These are phyloP conservation scores for Bos taurus DNA, from an alignment of 2,113 vertebrate species.

Conservation along the genomic window DNA sequence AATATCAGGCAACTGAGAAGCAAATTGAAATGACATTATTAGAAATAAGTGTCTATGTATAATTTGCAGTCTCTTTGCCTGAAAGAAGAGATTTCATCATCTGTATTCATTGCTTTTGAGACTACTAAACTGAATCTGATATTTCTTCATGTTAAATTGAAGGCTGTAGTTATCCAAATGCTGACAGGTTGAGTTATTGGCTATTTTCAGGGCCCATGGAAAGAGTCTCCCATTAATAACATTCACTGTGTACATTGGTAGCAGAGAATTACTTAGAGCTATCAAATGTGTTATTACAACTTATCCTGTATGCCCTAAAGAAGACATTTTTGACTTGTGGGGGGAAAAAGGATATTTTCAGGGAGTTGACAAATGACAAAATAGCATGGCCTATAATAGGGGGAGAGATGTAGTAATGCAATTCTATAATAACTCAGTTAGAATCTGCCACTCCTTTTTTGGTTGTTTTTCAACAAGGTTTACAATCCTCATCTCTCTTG, in stretches of 20 bases:
- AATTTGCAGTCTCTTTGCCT: not conserved
- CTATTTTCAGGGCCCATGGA: constrained; percentile 27
- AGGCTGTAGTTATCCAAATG: constrained; percentile 48
- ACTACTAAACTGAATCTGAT: constrained; percentile 25
- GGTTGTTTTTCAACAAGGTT: not conserved
- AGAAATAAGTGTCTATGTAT: constrained; percentile 22
- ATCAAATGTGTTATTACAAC: constrained; percentile 46
- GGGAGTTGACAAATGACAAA: constrained; percentile 21
- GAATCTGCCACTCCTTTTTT: not conserved
- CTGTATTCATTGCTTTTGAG: constrained; percentile 52
- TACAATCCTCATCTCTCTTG: not conserved
- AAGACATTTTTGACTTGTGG: constrained; percentile 44
- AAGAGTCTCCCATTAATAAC: constrained; percentile 49
- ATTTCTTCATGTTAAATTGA: constrained; percentile 51
- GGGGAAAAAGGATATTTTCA: not conserved
- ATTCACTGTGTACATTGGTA: constrained; percentile 11
- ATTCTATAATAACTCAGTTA: constrained; percentile 30
- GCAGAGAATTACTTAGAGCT: constrained; percentile 51
- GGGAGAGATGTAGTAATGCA: not conserved
- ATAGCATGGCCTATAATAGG: not conserved
- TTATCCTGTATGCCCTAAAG: constrained; percentile 34
- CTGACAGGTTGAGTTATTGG: constrained; percentile 59
- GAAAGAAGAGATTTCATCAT: constrained; percentile 39
- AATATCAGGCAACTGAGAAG: not conserved
- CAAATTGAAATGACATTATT: constrained; percentile 52